Evolutionary conservation across 2,797 vertebrate species (phyloP).

Genomic region (Lithobates pipiens): DNA sequence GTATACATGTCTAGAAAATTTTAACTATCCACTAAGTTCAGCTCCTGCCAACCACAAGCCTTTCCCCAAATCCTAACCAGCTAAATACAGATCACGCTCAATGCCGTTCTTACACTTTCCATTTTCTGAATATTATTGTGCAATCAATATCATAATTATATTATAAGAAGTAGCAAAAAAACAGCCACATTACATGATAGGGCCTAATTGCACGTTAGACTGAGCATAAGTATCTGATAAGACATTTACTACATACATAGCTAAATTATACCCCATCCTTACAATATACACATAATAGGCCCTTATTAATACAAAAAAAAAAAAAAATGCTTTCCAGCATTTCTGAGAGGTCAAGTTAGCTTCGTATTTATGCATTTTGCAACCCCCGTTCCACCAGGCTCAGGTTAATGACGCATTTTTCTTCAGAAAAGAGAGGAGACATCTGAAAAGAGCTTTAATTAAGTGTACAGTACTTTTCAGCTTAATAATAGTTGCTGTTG

Average conservation of each 20-base stretch:
- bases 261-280: neutral
- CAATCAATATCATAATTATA: conserved; percentile 39
- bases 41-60: neutral
- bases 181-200: conserved; percentile 8
- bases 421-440: neutral
- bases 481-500: neutral
- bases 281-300: conserved; percentile 40
- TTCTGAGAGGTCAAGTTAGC: conserved; percentile 4
- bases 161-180: conserved; percentile 27
- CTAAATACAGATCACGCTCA: neutral
- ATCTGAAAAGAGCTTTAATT: conserved; percentile 24
- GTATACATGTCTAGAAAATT: neutral
- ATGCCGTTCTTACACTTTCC: neutral
- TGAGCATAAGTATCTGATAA: neutral
- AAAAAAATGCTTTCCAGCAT: neutral
- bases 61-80: neutral
- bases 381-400: neutral
- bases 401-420: conserved; percentile 32
- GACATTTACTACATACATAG: neutral
- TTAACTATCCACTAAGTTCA: too few species aligned
- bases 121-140: neutral
- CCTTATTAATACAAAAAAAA: conserved; percentile 33
- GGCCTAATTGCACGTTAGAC: conserved; percentile 19
- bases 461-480: neutral
- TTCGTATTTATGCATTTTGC: conserved; percentile 12